Base-by-base conservation (phyloP, 1,140 invertebrate genomes). In the Micrasema minimum region DNA sequence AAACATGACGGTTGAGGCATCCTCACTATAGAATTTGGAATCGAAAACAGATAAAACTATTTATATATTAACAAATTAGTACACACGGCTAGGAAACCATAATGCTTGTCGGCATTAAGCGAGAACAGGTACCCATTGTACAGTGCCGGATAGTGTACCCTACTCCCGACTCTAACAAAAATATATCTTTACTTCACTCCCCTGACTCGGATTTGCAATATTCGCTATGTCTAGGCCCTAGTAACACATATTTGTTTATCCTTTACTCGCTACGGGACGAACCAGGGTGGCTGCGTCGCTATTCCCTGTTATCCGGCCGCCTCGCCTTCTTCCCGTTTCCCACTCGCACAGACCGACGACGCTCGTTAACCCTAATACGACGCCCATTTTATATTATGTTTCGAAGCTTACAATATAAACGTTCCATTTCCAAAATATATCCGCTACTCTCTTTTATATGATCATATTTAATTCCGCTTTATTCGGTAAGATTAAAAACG, bases 391-490 rank as follows among this genome's bases (percentile, higher is more conserved):
- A 62, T 65, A 66, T 53, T 66, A 72, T 72, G 57, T 61, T 57
- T 38, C 70, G 53, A 61, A 67, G 70, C 64, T 72, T 72, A 66
- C 70, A 23, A 66, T 61, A 26, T 45, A 66, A 72, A 66, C 70
- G 31, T 72, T 72, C 31, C 22, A 57, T 69, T 69, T 69, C 66
- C 71, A 72, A 72, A 72, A 72, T 72, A 72, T 72, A 72, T 72
- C 46, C 16, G 59, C 59, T 64, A 64, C 59, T 64, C 23, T 64
- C 18, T 64, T 26, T 51, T 57, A 37, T 9, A 64, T 41, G 41
- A 64, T 35, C 59, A 64, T 64, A 41, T 26, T 53, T 26, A 16
- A 46, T 37, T 45, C 59, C 43, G 41, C n/a, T 26, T 46, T 45
- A 26, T 64, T 46, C 20, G 43, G 59, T 64, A 10, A 59, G 59